These are phyloP conservation scores for Drosophila neoperkinsi DNA, from an alignment of 2,888 invertebrate species.

Conservation along the genomic window DNA sequence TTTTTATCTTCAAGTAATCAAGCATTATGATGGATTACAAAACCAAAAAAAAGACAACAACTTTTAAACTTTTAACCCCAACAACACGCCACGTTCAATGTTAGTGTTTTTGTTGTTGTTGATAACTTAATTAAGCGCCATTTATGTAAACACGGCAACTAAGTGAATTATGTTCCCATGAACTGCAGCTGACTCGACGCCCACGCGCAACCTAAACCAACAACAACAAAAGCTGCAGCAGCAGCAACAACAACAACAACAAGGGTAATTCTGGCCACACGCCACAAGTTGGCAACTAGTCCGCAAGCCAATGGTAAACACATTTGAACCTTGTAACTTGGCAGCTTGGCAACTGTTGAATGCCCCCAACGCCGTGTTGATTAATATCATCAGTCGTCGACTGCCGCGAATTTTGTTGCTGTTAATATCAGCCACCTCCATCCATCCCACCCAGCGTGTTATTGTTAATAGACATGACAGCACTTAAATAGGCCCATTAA, in stretches of 20 bases:
- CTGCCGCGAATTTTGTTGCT: background rate
- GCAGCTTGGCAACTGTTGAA: conserved; percentile 14
- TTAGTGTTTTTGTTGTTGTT: conserved; percentile 36
- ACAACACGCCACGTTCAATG: conserved; percentile 20
- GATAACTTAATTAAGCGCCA: conserved; percentile 74
- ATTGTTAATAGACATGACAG: conserved; percentile 20
- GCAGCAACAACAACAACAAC: conserved; percentile 14
- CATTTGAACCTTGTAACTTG: conserved; percentile 49
- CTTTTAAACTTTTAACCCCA: conserved; percentile 17
- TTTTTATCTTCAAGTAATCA: background rate
- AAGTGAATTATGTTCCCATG: conserved; percentile 62
- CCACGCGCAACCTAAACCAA: conserved; percentile 58
- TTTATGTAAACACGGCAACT: conserved; percentile 54
- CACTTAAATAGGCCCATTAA: conserved; percentile 23
- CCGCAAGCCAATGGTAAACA: conserved; percentile 24
- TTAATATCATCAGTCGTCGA: conserved; percentile 62
- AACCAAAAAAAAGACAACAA: background rate
- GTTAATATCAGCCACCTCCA: conserved; percentile 1
- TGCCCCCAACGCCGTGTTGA: conserved; percentile 56
- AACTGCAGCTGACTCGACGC: conserved; percentile 62
- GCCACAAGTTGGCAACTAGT: conserved; percentile 57
- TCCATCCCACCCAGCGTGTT: background rate
- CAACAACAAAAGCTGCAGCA: conserved; percentile 9
- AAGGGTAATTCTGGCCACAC: conserved; percentile 55
- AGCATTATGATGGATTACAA: background rate